A percentile compares a stretch with the other conserved stretches of the same genome.
phyloP scores from a whole-genome alignment of 2,797 vertebrate species.

The Sphenopsis melanotis region DNA sequence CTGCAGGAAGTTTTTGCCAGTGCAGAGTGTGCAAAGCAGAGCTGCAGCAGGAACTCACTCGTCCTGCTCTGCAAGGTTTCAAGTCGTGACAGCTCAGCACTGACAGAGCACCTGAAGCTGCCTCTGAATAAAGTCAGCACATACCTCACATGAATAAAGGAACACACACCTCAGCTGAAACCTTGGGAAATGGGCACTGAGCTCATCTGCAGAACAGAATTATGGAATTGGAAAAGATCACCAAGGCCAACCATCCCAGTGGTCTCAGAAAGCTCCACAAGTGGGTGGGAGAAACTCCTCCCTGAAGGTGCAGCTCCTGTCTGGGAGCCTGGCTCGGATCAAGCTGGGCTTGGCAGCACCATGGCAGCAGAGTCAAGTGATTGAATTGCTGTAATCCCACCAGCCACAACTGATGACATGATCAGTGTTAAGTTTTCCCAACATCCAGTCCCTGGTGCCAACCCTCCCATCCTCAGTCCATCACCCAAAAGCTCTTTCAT shows the following conservation, averaged over 20 bases:
- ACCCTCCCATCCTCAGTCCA: not conserved
- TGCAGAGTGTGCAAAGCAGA: not conserved
- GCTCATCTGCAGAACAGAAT: not conserved
- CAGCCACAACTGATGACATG: not conserved
- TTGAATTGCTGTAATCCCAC: not conserved
- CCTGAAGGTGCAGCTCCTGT: no score
- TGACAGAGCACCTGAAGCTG: not conserved
- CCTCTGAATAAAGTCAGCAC: not conserved
- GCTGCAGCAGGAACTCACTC: not conserved
- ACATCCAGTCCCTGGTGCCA: not conserved
- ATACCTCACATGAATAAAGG: fast-evolving
- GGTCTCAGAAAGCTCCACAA: not conserved
- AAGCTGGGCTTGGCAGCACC: no score
- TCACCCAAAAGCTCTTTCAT: not conserved
- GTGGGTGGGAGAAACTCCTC: no score
- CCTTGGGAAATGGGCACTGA: not conserved
- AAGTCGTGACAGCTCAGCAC: not conserved
- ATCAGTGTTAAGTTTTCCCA: not conserved
- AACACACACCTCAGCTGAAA: not conserved
- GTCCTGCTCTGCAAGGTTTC: slow-evolving; percentile 13
- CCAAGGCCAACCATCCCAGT: fast-evolving
- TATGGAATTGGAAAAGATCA: fast-evolving
- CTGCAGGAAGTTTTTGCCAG: not conserved
- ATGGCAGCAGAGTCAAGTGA: no score
- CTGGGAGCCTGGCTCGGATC: no score